Conservation (phyloP, 2,888 invertebrate genomes). For the Druceiella hillmani region DNA sequence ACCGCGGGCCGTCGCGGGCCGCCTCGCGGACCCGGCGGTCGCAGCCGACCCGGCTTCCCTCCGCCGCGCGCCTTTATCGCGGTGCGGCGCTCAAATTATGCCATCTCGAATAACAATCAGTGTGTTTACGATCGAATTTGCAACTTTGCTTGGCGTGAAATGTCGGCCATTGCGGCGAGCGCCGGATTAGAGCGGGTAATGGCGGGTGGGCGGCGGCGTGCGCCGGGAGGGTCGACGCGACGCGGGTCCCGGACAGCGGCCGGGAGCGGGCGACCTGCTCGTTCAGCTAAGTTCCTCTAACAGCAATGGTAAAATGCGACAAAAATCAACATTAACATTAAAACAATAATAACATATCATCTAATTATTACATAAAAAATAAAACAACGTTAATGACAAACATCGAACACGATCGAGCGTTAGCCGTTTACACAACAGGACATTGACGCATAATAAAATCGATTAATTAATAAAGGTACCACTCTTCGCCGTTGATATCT, state of each 20-base stretch:
- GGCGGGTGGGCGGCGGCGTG: constrained; percentile 1
- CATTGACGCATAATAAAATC: constrained; percentile 14
- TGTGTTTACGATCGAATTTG: too few relatives aligned
- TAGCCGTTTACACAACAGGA: constrained; percentile 23
- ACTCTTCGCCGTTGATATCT: too few relatives aligned
- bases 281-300: constrained; percentile 38
- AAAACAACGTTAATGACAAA: constrained; percentile 13
- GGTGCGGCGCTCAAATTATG: too few relatives aligned
- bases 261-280: not conserved
- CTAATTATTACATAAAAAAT: too few relatives aligned
- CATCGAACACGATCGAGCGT: constrained; percentile 22
- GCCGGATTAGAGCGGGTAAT: too few relatives aligned
- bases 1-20: constrained; percentile 3
- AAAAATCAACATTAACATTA: constrained; percentile 4
- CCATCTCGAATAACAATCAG: too few relatives aligned
- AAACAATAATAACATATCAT: constrained; percentile 1
- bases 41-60: too few relatives aligned
- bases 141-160: too few relatives aligned
- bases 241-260: not conserved
- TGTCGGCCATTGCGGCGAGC: too few relatives aligned
- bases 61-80: too few relatives aligned
- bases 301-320: constrained; percentile 14
- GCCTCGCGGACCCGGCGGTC: too few relatives aligned
- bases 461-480: too few relatives aligned
- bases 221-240: not conserved